phyloP scores from a whole-genome alignment of 2,888 invertebrate species.

The Acrobasis consociella region DNA sequence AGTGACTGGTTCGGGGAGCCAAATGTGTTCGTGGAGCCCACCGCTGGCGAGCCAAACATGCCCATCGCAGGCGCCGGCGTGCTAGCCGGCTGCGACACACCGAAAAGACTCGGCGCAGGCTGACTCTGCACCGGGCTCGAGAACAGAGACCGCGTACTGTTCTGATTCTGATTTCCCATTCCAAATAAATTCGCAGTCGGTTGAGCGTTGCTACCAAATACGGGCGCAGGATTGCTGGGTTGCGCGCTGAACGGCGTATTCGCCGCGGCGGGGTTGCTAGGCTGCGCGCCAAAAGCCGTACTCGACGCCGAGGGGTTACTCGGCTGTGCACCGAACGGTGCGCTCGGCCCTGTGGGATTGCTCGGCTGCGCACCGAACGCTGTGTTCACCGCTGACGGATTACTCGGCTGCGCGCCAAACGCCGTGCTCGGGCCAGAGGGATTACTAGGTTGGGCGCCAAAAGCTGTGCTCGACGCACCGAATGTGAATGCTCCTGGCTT shows the following conservation, averaged over 20 bases:
- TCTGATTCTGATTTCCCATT: conserved; percentile 45
- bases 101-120: conserved; percentile 51
- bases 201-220: conserved; percentile 46
- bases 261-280: conserved; percentile 37
- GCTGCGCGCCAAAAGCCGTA: conserved; percentile 42
- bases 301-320: conserved; percentile 33
- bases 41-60: conserved; percentile 52
- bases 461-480: conserved; percentile 48
- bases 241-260: conserved; percentile 43
- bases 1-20: conserved; percentile 48
- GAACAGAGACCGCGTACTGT: conserved; percentile 49
- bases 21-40: conserved; percentile 46
- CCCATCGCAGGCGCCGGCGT: conserved; percentile 39
- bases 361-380: conserved; percentile 40
- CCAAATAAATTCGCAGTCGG: conserved; percentile 53
- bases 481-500: conserved; percentile 58
- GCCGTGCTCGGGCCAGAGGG: conserved; percentile 32
- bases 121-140: conserved; percentile 42
- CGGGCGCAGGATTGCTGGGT: conserved; percentile 37
- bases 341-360: conserved; percentile 35
- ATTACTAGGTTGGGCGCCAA: conserved; percentile 35
- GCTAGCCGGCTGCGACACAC: conserved; percentile 40
- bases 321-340: conserved; percentile 40
- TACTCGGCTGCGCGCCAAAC: conserved; percentile 37
- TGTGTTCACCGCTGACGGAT: conserved; percentile 41